Base-by-base conservation (phyloP, 2,113 vertebrate genomes). In the Eira barbara region DNA sequence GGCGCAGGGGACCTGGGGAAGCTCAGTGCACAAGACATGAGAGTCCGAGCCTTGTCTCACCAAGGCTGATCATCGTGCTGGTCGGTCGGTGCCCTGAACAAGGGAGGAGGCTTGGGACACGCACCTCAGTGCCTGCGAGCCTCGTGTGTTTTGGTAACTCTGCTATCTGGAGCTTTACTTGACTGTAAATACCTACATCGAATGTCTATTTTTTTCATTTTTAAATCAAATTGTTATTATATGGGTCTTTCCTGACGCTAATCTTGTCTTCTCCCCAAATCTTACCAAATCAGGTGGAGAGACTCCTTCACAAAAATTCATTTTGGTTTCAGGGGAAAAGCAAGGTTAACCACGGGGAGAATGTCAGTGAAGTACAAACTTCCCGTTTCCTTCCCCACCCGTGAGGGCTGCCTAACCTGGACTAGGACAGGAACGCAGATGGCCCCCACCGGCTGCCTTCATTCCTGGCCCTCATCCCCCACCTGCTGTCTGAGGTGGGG, bases 161-260 rank as follows among this genome's bases (percentile, higher is more conserved):
- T 34, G 8, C 42, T 39, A 10, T 36, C 29, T 27, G 9, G 25
- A 76, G 36, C 39, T 71, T 69, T 4, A 34, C 4, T 21, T 23
- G 8, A 0, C 29, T 4, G 3, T 5, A 34, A 36, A 4, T 31
- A 5, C 57, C 14, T 39, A 1, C 42, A 11, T 0, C 0, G 3
- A 2, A 17, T 4, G 20, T 20, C 27, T 23, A 1, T 21, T 27
- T 89, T 34, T 47, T 31, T 65, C 5, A 14, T 49, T 91, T 79
- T 85, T 21, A 36, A 63, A 27, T 45, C 20, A 31, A 81, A 4
- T 73, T 11, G 20, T n/a, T 21, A n/a, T 36, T 52, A 45, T 31
- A 3, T 29, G 65, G 45, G 55, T 39, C 65, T 57, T 45, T 8
- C 15, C 39, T 31, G 39, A 31, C 27, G 34, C 55, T 42, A 55